Evolutionary conservation across 2,797 vertebrate genomes (phyloP).

Genomic region (Danio aesculapii): DNA sequence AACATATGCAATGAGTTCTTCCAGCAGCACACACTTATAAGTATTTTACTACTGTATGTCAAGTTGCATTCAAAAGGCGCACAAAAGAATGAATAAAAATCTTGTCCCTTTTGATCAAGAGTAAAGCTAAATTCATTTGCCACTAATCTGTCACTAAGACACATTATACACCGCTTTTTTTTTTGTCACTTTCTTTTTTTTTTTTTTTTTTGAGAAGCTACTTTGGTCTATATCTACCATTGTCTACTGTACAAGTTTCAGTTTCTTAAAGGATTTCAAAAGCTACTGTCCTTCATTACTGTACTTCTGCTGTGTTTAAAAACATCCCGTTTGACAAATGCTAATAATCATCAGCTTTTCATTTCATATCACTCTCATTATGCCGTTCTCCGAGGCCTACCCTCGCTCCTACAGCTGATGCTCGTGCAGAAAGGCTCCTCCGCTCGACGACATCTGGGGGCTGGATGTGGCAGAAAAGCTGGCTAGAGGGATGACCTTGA

Average conservation of each 20-base stretch:
- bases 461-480: slow-evolving; percentile 84
- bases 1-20: slow-evolving; percentile 51
- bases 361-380: slow-evolving; percentile 39
- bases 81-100: slow-evolving; percentile 45
- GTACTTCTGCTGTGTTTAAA: slow-evolving; percentile 52
- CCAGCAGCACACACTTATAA: slow-evolving; percentile 69
- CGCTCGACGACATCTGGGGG: slow-evolving; percentile 76
- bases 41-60: slow-evolving; percentile 62
- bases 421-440: slow-evolving; percentile 85
- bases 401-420: slow-evolving; percentile 85
- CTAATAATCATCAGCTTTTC: slow-evolving; percentile 67
- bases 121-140: slow-evolving; percentile 57
- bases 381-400: slow-evolving; percentile 26
- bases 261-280: slow-evolving; percentile 59
- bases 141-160: slow-evolving; percentile 65
- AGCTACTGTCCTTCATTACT: slow-evolving; percentile 45
- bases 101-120: slow-evolving; percentile 49
- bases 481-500: slow-evolving; percentile 93
- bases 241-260: slow-evolving; percentile 71
- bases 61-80: slow-evolving; percentile 63
- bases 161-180: slow-evolving; percentile 63
- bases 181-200: slow-evolving; percentile 47
- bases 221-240: slow-evolving; percentile 81
- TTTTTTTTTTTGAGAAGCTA: slow-evolving; percentile 70
- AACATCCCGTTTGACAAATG: slow-evolving; percentile 68